A percentile compares a stretch with the other conserved stretches of the same genome.
Conservation (phyloP, 1,140 invertebrate species). For the Aplysia californica region DNA sequence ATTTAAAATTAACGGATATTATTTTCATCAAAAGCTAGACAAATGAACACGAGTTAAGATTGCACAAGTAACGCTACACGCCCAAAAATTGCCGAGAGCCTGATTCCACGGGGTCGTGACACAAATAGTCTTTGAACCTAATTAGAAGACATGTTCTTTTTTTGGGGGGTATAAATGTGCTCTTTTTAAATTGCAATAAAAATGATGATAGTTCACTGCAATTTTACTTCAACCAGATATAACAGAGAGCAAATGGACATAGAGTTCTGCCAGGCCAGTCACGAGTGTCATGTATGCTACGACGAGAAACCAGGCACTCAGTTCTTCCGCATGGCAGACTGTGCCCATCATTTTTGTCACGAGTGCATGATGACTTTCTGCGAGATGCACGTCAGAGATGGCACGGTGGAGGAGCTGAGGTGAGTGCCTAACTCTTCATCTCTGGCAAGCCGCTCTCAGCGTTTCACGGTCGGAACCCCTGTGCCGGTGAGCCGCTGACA, state of each 20-base stretch:
- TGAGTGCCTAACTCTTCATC: constrained; percentile 14
- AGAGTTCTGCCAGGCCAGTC: constrained; percentile 38
- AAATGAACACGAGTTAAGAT: no score
- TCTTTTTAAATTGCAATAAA: neutral
- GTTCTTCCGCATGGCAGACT: constrained; percentile 41
- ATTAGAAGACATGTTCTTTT: no score
- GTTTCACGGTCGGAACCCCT: no score
- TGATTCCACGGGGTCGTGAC: no score
- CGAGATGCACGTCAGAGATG: constrained; percentile 43
- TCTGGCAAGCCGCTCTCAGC: no score
- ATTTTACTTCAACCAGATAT: constrained; percentile 38
- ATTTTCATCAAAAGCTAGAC: no score
- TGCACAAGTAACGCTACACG: no score
- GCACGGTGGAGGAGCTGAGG: constrained; percentile 44
- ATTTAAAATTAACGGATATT: neutral
- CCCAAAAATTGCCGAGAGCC: neutral
- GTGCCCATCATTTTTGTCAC: constrained; percentile 45
- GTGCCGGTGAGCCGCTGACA: no score
- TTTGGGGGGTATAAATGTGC: no score
- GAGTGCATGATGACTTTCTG: constrained; percentile 46
- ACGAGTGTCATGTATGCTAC: constrained; percentile 49
- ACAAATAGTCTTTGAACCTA: no score
- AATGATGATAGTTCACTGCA: neutral
- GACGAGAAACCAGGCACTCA: constrained; percentile 42
- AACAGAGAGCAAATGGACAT: constrained; percentile 26